Conservation (phyloP, 2,888 invertebrate genomes). For the Protodeltote pygarga region DNA sequence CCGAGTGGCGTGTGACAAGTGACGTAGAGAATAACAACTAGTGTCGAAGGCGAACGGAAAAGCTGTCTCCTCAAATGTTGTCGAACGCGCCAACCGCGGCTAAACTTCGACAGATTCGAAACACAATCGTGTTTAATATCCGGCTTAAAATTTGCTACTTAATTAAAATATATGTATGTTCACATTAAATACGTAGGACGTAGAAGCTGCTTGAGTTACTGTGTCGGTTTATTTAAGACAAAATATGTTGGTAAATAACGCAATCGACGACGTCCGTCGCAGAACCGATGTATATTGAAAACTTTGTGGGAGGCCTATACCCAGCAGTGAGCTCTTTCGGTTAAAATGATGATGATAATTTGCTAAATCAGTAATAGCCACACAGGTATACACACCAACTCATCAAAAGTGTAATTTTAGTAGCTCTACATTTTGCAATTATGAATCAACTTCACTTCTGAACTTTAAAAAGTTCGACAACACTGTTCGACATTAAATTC, state of each 20-base stretch:
- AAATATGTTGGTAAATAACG: no score
- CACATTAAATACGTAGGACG: neutral
- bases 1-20: slow-evolving; percentile 77
- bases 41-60: slow-evolving; percentile 57
- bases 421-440: no score
- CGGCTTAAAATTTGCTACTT: slow-evolving; percentile 28
- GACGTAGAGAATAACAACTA: slow-evolving; percentile 79
- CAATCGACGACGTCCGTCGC: no score
- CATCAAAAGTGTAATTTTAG: no score
- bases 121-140: slow-evolving; percentile 44
- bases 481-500: slow-evolving; percentile 24
- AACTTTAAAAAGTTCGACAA: slow-evolving; percentile 15
- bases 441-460: neutral
- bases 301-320: no score
- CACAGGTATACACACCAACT: no score
- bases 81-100: slow-evolving; percentile 24
- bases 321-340: no score
- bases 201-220: no score
- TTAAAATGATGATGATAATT: no score
- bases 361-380: no score
- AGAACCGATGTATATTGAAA: no score
- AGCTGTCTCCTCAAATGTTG: slow-evolving; percentile 51
- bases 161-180: slow-evolving; percentile 17
- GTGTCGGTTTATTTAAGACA: no score
- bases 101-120: slow-evolving; percentile 40